Evolutionary conservation across 1,140 invertebrate genomes (phyloP), one percentile per base, ranked within the genome.

Genomic region (Drosophila tani): DNA sequence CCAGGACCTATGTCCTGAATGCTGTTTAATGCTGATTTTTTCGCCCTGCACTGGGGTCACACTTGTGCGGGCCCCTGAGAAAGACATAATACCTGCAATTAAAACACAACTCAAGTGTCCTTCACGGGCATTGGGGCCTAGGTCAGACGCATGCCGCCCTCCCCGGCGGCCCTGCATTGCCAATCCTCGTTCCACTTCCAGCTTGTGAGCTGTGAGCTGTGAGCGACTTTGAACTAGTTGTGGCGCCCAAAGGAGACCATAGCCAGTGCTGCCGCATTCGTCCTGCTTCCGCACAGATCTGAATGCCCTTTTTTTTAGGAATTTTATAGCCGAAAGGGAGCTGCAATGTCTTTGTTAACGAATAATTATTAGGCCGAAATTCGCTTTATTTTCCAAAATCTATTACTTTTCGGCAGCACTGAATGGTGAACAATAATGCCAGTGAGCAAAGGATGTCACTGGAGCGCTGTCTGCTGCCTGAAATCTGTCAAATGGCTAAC

Each of bases 1-100:
- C 5, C 5, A 7, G 5, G 15, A 46, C 21, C 32, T 55, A 40
- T 59, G 43, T 29, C 67, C 40, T n/a, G 40, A 41, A 69, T 71
- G 38, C 17, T 14, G 6, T 38, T 21, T 21, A n/a, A n/a, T n/a
- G n/a, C n/a, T n/a, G n/a, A n/a, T n/a, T 66, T 66, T 47, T 17
- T 12, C 5, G 21, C 63, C 21, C 53, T 59, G 71, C 51, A 59
- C 45, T 65, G 55, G 63, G 77, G 67, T 74, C 70, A 73, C 79
- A 82, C 75, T 87, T 79, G 70, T 82, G 75, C 55, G 40, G 49
- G 65, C 74, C 62, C 59, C 70, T 74, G 55, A 86, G 75, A 82
- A 87, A 86, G 75, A 85, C 86, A 90, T 90, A 90, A 90, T 90
- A 90, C 85, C 86, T 88, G 85, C 85, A 90, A 88, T 88, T 88